These are phyloP conservation scores for Cordylochernes scorpioides DNA, from an alignment of 2,888 invertebrate genomes.

Conservation along the genomic window DNA sequence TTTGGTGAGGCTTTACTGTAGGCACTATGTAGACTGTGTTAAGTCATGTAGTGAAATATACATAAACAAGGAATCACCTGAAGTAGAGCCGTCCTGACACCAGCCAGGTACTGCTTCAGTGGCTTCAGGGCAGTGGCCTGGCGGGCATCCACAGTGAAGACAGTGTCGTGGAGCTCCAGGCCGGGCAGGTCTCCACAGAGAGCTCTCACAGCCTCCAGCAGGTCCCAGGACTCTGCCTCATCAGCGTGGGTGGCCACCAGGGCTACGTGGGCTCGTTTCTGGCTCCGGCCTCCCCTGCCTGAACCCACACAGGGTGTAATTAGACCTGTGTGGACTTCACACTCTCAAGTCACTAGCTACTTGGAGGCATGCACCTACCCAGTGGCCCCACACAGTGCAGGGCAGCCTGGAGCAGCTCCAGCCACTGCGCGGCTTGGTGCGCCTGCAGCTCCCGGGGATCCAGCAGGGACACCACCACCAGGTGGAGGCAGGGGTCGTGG, in stretches of 20 bases:
- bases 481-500: conserved; percentile 30
- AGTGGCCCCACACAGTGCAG: conserved; percentile 32
- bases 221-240: conserved; percentile 24
- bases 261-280: conserved; percentile 28
- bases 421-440: conserved; percentile 41
- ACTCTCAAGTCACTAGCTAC: no score
- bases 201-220: no score
- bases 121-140: conserved; percentile 34
- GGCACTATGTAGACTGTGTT: no score
- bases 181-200: conserved; percentile 27
- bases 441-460: conserved; percentile 36
- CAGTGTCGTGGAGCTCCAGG: conserved; percentile 29
- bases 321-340: no score
- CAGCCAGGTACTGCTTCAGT: no score
- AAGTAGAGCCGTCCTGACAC: no score
- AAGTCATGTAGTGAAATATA: no score
- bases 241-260: conserved; percentile 38
- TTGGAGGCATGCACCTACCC: no score
- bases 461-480: conserved; percentile 37
- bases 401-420: conserved; percentile 40
- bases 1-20: no score
- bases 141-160: conserved; percentile 34
- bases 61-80: no score
- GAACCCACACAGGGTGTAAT: no score
- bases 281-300: conserved; percentile 32